These are phyloP conservation scores for Melanchra persicariae DNA, from an alignment of 2,888 invertebrate genomes.

Conservation along the genomic window DNA sequence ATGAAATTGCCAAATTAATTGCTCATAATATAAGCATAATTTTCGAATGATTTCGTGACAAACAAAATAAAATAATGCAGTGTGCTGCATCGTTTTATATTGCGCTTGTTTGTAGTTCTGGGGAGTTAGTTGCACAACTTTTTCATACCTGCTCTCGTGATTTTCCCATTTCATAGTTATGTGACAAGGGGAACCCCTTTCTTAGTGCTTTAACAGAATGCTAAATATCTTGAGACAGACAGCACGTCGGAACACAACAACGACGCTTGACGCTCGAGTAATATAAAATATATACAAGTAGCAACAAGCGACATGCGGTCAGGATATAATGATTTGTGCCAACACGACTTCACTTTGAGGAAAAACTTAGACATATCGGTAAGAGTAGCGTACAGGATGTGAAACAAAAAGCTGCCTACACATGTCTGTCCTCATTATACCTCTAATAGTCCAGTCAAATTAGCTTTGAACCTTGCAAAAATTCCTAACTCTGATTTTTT, in stretches of 20 bases:
- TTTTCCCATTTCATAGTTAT: constrained; percentile 12
- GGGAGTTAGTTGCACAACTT: constrained; percentile 6
- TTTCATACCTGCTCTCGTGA: not conserved
- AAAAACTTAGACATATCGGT: constrained; percentile 37
- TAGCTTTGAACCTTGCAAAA: too few species aligned
- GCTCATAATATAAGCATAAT: constrained; percentile 64
- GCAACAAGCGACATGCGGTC: constrained; percentile 21
- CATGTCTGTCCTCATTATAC: constrained; percentile 43
- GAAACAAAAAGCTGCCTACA: constrained; percentile 39
- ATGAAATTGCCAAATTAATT: constrained; percentile 66
- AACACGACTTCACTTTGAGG: constrained; percentile 39
- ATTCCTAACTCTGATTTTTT: too few species aligned
- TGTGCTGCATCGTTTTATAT: constrained; percentile 10
- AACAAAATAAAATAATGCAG: constrained; percentile 49
- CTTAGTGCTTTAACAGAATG: constrained; percentile 18
- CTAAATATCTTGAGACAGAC: constrained; percentile 38
- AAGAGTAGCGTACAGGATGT: constrained; percentile 17
- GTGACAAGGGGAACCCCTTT: constrained; percentile 12
- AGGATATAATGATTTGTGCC: constrained; percentile 28
- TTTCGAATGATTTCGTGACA: constrained; percentile 61
- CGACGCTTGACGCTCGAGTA: constrained; percentile 7
- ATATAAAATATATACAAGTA: constrained; percentile 39
- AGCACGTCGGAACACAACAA: constrained; percentile 32
- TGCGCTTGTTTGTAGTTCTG: constrained; percentile 1
- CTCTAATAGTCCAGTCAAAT: too few species aligned